Percentiles rank a stretch among this genome's conserved stretches.
Evolutionary conservation across 2,113 vertebrate genomes (phyloP).

Genomic region (Onychostruthus taczanowskii): DNA sequence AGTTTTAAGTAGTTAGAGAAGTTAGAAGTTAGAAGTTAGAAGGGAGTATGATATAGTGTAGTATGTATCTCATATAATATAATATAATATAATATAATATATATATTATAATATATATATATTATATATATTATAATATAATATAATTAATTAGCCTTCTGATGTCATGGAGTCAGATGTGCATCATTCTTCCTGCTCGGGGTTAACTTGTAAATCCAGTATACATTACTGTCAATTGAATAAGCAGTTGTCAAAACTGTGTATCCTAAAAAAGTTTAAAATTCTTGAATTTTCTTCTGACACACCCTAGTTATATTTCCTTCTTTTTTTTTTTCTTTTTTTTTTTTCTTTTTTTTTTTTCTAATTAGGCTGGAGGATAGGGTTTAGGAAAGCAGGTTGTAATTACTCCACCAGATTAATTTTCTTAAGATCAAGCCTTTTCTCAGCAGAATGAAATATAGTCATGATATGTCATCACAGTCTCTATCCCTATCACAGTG

Average conservation of each 20-base stretch:
- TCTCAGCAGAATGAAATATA: conserved; percentile 42
- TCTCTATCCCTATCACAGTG: not conserved
- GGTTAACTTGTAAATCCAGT: too few species aligned
- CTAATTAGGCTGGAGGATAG: not conserved
- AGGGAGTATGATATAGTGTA: too few species aligned
- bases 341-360: not conserved
- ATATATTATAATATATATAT: too few species aligned
- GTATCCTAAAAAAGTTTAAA: not conserved
- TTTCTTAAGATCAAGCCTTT: not conserved
- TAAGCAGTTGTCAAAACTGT: not conserved
- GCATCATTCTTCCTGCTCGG: too few species aligned
- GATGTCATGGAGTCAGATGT: too few species aligned
- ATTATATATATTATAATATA: too few species aligned
- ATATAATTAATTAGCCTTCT: too few species aligned
- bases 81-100: too few species aligned
- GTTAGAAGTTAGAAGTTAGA: too few species aligned
- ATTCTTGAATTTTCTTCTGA: not conserved
- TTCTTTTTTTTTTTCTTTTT: not conserved
- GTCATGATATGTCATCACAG: not conserved
- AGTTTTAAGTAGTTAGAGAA: too few species aligned
- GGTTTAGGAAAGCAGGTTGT: not conserved
- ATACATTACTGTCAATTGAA: not conserved
- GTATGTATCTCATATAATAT: too few species aligned
- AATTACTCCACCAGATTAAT: conserved; percentile 24
- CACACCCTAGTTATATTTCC: not conserved